These are phyloP conservation scores for Pseudomyrmex cubaensis DNA, from an alignment of 1,140 invertebrate genomes.

Conservation along the genomic window DNA sequence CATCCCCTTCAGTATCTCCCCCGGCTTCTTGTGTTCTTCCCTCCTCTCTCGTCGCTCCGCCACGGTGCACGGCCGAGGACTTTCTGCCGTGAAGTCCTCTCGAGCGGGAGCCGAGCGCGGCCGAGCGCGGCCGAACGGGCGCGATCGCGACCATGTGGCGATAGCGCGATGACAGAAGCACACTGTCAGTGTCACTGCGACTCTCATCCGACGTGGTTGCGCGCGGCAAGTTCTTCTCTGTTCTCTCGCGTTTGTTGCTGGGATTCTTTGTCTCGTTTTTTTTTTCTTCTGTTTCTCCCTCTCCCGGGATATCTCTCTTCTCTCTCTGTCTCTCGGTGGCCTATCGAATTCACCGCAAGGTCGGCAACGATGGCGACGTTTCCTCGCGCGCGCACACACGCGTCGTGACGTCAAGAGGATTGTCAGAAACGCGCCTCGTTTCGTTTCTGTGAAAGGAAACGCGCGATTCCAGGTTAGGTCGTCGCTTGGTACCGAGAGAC, in stretches of 20 bases:
- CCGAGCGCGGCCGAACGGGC: constrained; percentile 53
- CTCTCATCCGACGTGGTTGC: constrained; percentile 70
- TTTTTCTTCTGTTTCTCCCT: constrained; percentile 49
- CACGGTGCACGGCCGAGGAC: constrained; percentile 47
- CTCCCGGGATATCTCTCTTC: constrained; percentile 23
- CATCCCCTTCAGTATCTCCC: constrained; percentile 59
- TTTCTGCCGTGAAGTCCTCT: constrained; percentile 50
- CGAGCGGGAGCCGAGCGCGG: constrained; percentile 62
- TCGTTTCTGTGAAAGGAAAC: constrained; percentile 63
- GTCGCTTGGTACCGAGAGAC: constrained; percentile 2
- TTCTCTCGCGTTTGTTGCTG: constrained; percentile 1
- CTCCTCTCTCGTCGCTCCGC: background rate
- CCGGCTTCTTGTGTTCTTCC: background rate
- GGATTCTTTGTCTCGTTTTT: constrained; percentile 53
- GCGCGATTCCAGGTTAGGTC: constrained; percentile 48
- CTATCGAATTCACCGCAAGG: constrained; percentile 62
- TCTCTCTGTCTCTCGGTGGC: constrained; percentile 40
- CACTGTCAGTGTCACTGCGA: constrained; percentile 83
- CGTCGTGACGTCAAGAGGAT: constrained; percentile 57
- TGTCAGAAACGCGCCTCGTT: constrained; percentile 51
- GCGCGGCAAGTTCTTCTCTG: constrained; percentile 14
- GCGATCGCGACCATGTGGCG: constrained; percentile 74
- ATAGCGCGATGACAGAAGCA: constrained; percentile 75
- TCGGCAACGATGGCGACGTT: constrained; percentile 53
- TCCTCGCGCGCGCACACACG: background rate